Percentiles rank a stretch among this genome's conserved stretches.
These are phyloP conservation scores for Himalopsyche phryganea DNA, from an alignment of 1,140 invertebrate genomes.

Conservation along the genomic window DNA sequence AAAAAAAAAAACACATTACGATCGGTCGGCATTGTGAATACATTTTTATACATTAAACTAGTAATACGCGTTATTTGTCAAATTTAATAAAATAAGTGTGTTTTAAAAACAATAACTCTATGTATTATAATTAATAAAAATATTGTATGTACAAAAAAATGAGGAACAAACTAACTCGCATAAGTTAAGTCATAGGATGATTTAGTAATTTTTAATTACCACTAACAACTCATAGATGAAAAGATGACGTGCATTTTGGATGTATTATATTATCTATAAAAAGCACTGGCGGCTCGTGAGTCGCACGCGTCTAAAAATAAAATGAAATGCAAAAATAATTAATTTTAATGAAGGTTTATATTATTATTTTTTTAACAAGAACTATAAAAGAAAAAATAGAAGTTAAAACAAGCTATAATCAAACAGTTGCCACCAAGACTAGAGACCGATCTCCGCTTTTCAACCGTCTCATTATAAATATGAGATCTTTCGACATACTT, in stretches of 20 bases:
- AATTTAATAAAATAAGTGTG: constrained; percentile 19
- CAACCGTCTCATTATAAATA: constrained; percentile 27
- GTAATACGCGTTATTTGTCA: constrained; percentile 31
- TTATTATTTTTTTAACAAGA: constrained; percentile 9
- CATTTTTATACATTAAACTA: constrained; percentile 23
- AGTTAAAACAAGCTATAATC: constrained; percentile 19
- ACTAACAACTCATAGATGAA: constrained; percentile 2
- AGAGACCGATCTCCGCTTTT: constrained; percentile 23
- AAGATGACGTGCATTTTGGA: constrained; percentile 16
- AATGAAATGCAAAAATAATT: constrained; percentile 11
- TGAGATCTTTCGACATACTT: constrained; percentile 33
- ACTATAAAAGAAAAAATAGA: constrained; percentile 8
- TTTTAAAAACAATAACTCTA: constrained; percentile 13
- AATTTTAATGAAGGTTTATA: constrained; percentile 1
- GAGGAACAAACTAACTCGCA: constrained; percentile 33
- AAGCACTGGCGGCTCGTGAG: constrained; percentile 1
- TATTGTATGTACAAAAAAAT: constrained; percentile 24
- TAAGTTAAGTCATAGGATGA: constrained; percentile 32
- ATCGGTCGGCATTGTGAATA: background rate
- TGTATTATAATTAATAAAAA: constrained; percentile 14
- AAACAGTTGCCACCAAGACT: constrained; percentile 33
- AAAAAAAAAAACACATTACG: background rate
- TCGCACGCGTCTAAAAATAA: too few species aligned
- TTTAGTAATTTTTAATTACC: constrained; percentile 18
- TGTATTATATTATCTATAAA: background rate